Conservation (phyloP, 2,888 invertebrate genomes). For the Parnassius mnemosyne region DNA sequence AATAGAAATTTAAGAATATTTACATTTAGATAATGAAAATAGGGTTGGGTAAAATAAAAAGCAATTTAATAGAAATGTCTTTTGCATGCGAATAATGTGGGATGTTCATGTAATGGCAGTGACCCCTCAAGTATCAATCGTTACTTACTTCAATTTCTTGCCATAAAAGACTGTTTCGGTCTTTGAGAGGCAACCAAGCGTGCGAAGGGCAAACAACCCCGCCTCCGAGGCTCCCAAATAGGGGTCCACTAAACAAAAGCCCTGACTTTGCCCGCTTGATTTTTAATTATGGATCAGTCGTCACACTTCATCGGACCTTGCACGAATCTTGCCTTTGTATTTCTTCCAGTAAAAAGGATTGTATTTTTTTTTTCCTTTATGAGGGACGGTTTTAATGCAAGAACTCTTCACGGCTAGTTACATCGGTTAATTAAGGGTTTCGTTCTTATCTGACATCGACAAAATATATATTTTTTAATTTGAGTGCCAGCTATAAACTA, state of each 20-base stretch:
- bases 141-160: conserved; percentile 42
- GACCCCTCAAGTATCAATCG: conserved; percentile 20
- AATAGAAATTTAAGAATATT: too few species aligned
- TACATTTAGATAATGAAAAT: conserved; percentile 1
- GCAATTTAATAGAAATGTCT: background rate
- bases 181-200: conserved; percentile 62
- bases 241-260: conserved; percentile 45
- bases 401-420: conserved; percentile 70
- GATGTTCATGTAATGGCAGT: background rate
- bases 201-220: conserved; percentile 55
- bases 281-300: conserved; percentile 73
- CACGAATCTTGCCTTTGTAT: conserved; percentile 66
- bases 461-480: too few species aligned
- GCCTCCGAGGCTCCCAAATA: conserved; percentile 41
- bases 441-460: too few species aligned
- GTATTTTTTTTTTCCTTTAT: conserved; percentile 57
- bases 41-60: background rate
- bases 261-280: conserved; percentile 62
- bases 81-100: background rate
- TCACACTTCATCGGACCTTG: conserved; percentile 70
- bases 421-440: conserved; percentile 66
- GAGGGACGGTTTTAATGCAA: conserved; percentile 55
- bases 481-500: too few species aligned
- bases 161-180: conserved; percentile 45
- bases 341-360: conserved; percentile 64